Percentiles rank a stretch among this genome's conserved stretches.
phyloP scores from a whole-genome alignment of 1,140 invertebrate species.

The Helicorthomorpha holstii region DNA sequence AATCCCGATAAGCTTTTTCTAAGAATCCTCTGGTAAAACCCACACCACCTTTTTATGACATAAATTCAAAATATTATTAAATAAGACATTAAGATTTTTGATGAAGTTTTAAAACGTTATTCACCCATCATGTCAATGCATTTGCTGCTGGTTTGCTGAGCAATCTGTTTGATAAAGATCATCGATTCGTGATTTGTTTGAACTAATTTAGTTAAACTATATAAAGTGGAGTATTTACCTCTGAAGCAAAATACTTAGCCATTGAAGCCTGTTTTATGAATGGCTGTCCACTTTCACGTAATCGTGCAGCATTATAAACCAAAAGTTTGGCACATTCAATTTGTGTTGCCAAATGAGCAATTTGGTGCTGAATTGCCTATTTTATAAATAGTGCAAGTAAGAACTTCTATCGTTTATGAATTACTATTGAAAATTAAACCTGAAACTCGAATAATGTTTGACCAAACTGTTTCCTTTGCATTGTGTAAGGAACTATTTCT shows the following conservation, averaged over 20 bases:
- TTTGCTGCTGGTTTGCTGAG: constrained; percentile 63
- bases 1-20: constrained; percentile 91
- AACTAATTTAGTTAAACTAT: not conserved
- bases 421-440: no score
- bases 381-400: no score
- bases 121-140: constrained; percentile 96
- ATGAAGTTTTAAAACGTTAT: no score
- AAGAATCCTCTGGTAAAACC: constrained; percentile 92
- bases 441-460: constrained; percentile 76
- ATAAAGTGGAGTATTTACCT: not conserved
- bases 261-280: constrained; percentile 87
- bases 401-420: no score
- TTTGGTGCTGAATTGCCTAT: constrained; percentile 87
- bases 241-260: constrained; percentile 77
- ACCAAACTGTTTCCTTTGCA: constrained; percentile 88
- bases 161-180: constrained; percentile 67
- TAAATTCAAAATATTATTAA: no score
- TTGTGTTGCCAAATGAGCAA: constrained; percentile 67
- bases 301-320: constrained; percentile 82
- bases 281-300: constrained; percentile 60
- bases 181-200: no score
- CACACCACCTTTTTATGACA: no score
- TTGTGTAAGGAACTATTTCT: constrained; percentile 76
- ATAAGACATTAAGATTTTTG: no score
- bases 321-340: constrained; percentile 74